phyloP scores from a whole-genome alignment of 2,888 invertebrate genomes.

The Epistrophella euchroma region DNA sequence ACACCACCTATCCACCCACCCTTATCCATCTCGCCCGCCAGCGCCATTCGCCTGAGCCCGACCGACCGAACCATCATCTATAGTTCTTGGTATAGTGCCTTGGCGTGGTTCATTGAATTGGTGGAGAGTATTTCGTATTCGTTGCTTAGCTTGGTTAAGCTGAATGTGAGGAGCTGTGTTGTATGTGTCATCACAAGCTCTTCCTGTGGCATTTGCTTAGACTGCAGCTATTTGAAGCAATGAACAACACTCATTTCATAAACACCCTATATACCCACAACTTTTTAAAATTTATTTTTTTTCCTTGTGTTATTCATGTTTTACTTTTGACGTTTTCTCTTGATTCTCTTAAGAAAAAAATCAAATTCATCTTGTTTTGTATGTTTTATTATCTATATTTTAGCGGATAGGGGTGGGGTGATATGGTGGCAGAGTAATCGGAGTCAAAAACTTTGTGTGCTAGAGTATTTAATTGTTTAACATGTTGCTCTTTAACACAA shows the following conservation, averaged over 20 bases:
- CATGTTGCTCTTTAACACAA: slow-evolving; percentile 63
- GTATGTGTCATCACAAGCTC: slow-evolving; percentile 69
- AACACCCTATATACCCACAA: slow-evolving; percentile 52
- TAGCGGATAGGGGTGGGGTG: no score
- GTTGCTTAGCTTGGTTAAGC: slow-evolving; percentile 36
- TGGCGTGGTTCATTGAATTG: slow-evolving; percentile 72
- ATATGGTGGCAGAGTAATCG: not conserved
- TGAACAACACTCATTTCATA: slow-evolving; percentile 39
- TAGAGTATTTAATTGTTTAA: slow-evolving; percentile 56
- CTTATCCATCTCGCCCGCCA: not conserved
- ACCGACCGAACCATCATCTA: slow-evolving; percentile 3
- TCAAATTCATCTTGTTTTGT: slow-evolving; percentile 33
- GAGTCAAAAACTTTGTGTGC: slow-evolving; percentile 2
- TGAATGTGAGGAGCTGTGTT: slow-evolving; percentile 29
- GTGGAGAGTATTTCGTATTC: slow-evolving; percentile 34
- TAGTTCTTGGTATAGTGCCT: slow-evolving; percentile 35
- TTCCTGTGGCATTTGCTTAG: slow-evolving; percentile 70
- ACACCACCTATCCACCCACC: slow-evolving; percentile 42
- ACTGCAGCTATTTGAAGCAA: slow-evolving; percentile 39
- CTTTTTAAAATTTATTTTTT: slow-evolving; percentile 48
- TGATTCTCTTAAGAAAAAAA: slow-evolving; percentile 70
- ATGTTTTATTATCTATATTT: slow-evolving; percentile 39
- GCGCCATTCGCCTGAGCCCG: not conserved
- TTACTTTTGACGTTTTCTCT: slow-evolving; percentile 62
- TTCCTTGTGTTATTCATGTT: slow-evolving; percentile 13